Evolutionary conservation across 2,113 vertebrate genomes (phyloP), one percentile per base, ranked within the genome.

Genomic region (Triplophysa rosa): DNA sequence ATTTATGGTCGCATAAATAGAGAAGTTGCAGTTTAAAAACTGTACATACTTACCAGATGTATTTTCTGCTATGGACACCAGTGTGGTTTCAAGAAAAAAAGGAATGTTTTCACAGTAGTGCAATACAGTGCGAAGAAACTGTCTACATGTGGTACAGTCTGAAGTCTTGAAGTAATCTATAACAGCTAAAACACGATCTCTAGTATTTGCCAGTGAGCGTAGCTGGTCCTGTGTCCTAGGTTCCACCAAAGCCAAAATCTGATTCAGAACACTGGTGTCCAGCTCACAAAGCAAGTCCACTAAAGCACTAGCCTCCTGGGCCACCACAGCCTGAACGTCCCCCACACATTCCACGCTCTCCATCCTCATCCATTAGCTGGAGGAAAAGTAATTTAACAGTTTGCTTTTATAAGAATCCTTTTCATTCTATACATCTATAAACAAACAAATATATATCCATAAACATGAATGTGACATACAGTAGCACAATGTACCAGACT

Each of bases 81-180:
- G 90, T 17, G 5, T 83, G 0, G 90, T 90, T 80, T 97, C 96
- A 80, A 95, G 88, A 0, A 83, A 79, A 87, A 97, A 88, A 0
- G 95, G 95, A 8, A 96, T 90, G 71, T 85, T 61, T 5, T 92
- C 88, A 0, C 90, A 90, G 2, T 92, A 82, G 76, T 94, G 86
- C 80, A 94, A 96, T 68, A 96, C 11, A 0, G 77, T 83, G 23
- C 92, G 77, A 0, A 94, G 86, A 82, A 98, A 96, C 0, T n/a
- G 45, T 1, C 85, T 4, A 89, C 95, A 96, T 1, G 80, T 82
- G 37, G 62, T 66, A 0, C 3, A 14, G 0, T 81, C 85, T 2
- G 90, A 87, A 3, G 6, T 0, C 0, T 45, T 75, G 76, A 95
- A 90, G 77, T 87, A 79, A 1, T 80, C 79, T 21, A 98, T 89